Base-by-base conservation (phyloP, 2,888 invertebrate genomes). In the Synanthedon formicaeformis region DNA sequence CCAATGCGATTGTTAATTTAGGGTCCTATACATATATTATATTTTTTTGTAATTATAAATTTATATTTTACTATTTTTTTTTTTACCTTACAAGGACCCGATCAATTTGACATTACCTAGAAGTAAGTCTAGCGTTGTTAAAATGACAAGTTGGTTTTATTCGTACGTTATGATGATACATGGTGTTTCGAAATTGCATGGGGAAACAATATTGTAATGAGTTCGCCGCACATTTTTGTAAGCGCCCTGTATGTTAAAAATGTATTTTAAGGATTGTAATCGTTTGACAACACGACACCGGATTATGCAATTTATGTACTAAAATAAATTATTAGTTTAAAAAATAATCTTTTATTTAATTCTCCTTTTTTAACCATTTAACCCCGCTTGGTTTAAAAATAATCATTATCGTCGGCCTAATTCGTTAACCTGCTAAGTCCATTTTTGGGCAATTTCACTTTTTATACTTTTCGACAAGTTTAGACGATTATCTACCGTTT, bases 41-140 rank as follows among this genome's bases (percentile, higher is more conserved):
- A 10, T 34, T 59, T 51, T 56, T 57, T 59, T 63, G 59, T 58
- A 58, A 48, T 52, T 53, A 34, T 18, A 54, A 51, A 54, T 18
- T 56, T 59, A 60, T 62, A 55, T 57, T 55, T 55, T 57, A 58
- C 54, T 56, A 58, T 56, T 53, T 57, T 56, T 55, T 56, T 54
- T 56, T 55, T 53, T 48, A 34, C 10, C 40, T 41, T 51, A 34
- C 6, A 34, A 54, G 54, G 64, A 63, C 65, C 64, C 62, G 50
- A 62, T 70, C 83, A 72, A 87, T 85, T 87, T 86, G 86, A 81
- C 84, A 81, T 86, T 87, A 86, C 86, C 85, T 87, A 87, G 85
- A 79, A 60, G 52, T 60, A 54, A 53, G 56, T 81, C 84, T 85
- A 87, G 86, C 55, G 85, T 86, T 78, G 62, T 68, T 80, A 83